Conservation (phyloP, 2,113 vertebrate genomes). For the Hippopotamus amphibius region DNA sequence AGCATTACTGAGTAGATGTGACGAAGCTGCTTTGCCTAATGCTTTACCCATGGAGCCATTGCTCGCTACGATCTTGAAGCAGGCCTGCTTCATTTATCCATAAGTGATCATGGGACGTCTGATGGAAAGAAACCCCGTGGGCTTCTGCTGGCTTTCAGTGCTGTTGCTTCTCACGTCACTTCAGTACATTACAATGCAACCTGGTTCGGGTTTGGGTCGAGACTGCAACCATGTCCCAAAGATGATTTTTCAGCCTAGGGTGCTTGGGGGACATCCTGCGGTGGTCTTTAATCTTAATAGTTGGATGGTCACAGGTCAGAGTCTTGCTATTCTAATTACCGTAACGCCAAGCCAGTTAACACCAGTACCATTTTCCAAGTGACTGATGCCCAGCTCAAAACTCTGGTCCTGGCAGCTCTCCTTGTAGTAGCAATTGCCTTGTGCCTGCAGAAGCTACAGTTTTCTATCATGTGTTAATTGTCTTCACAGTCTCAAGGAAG, state of each 20-base stretch:
- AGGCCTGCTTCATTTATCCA: slow-evolving; percentile 81
- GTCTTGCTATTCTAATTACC: slow-evolving; percentile 12
- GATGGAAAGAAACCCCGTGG: slow-evolving; percentile 67
- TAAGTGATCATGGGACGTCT: slow-evolving; percentile 39
- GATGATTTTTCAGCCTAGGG: slow-evolving; percentile 57
- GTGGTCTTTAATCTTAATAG: background rate
- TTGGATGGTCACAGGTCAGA: slow-evolving; percentile 58
- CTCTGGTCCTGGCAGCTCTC: background rate
- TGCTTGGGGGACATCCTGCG: background rate
- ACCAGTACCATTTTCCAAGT: background rate
- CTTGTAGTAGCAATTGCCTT: background rate
- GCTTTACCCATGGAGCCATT: slow-evolving; percentile 87
- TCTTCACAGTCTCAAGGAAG: background rate
- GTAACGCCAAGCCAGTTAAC: background rate
- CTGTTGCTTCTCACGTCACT: slow-evolving; percentile 85
- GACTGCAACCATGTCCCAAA: background rate
- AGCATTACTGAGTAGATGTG: slow-evolving; percentile 66
- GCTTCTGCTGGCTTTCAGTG: slow-evolving; percentile 82
- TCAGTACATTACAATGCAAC: slow-evolving; percentile 68
- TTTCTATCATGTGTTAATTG: background rate
- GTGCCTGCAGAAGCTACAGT: accelerated
- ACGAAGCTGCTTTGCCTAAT: slow-evolving; percentile 82
- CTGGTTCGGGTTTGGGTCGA: background rate
- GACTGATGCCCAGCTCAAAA: accelerated
- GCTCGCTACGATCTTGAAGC: slow-evolving; percentile 71